Evolutionary conservation across 2,113 vertebrate genomes (phyloP).

Genomic region (Cynoglossus semilaevis): DNA sequence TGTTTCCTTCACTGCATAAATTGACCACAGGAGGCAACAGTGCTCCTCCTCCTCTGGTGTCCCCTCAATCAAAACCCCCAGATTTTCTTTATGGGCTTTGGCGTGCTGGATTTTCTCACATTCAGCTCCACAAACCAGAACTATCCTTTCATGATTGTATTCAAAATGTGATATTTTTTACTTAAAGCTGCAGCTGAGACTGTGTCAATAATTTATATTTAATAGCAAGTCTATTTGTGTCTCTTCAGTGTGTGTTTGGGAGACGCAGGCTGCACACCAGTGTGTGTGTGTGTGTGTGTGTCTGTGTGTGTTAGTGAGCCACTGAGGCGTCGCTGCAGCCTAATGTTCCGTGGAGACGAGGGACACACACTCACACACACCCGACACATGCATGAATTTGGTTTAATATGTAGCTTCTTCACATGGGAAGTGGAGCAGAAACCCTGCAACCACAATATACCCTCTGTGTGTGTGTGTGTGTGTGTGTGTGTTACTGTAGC

Average conservation of each 20-base stretch:
- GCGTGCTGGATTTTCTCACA: background rate
- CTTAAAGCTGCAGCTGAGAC: background rate
- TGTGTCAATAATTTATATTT: slow-evolving; percentile 44
- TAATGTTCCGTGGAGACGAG: slow-evolving; percentile 46
- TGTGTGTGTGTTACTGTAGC: slow-evolving; percentile 18
- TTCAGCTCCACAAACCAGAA: too few species aligned
- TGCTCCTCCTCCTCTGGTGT: too few species aligned
- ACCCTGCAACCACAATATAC: slow-evolving; percentile 48
- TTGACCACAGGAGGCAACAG: background rate
- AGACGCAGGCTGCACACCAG: slow-evolving; percentile 6
- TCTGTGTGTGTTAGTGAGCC: slow-evolving; percentile 57
- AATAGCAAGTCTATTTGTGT: slow-evolving; percentile 20
- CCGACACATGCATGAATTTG: slow-evolving; percentile 50
- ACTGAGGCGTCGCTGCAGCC: slow-evolving; percentile 63
- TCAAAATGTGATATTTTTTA: too few species aligned
- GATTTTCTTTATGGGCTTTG: background rate
- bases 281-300: too few species aligned
- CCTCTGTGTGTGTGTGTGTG: slow-evolving; percentile 24
- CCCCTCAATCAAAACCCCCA: background rate
- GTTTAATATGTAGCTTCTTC: slow-evolving; percentile 75
- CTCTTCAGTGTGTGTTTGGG: slow-evolving; percentile 16
- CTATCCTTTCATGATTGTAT: too few species aligned
- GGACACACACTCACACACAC: slow-evolving; percentile 17
- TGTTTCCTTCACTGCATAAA: background rate
- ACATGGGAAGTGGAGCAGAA: slow-evolving; percentile 74